Percentiles rank a stretch among this genome's conserved stretches.
Evolutionary conservation across 1,140 invertebrate species (phyloP).

Genomic region (Hetaerina americana): DNA sequence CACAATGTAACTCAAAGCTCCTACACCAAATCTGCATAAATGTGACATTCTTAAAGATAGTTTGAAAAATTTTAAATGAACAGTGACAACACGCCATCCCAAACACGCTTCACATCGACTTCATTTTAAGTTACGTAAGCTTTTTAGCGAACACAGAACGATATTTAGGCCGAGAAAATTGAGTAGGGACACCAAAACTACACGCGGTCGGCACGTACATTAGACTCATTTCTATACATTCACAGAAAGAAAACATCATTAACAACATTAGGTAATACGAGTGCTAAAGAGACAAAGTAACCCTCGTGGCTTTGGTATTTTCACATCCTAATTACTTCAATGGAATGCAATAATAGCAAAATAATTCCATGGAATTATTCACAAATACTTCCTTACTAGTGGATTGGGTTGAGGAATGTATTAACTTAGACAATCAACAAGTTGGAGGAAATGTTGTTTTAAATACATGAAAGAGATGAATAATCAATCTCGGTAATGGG

Average conservation of each 20-base stretch:
- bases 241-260: background rate
- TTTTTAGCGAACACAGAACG: background rate
- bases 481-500: background rate
- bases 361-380: background rate
- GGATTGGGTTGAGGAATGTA: background rate
- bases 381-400: background rate
- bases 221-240: background rate
- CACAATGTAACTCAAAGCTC: background rate
- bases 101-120: background rate
- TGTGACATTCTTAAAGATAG: background rate
- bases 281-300: background rate
- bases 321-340: background rate
- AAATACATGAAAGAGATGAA: background rate
- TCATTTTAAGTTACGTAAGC: background rate
- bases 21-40: background rate
- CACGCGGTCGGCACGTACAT: background rate
- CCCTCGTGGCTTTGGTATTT: background rate
- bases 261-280: background rate
- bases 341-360: background rate
- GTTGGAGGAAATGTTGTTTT: background rate
- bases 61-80: background rate
- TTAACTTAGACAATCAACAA: background rate
- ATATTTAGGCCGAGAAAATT: background rate
- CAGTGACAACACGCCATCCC: background rate
- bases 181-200: background rate